A percentile compares a stretch with the other conserved stretches of the same genome.
Evolutionary conservation across 2,797 vertebrate species (phyloP).

Genomic region (Mergus octosetaceus): DNA sequence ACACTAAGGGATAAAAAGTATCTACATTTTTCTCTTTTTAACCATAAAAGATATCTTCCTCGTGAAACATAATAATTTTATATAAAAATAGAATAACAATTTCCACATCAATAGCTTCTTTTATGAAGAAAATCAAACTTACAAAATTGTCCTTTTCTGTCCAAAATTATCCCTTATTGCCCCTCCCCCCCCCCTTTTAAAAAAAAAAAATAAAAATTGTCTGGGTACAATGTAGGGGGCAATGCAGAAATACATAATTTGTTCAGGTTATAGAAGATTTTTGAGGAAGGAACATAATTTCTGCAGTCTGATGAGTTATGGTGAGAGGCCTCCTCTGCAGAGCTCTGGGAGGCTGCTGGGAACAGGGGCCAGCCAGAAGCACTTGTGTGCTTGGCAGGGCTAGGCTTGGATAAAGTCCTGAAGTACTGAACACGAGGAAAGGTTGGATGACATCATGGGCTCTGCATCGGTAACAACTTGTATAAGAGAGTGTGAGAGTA

Average conservation of each 20-base stretch:
- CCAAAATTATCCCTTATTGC: not conserved
- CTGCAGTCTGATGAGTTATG: not conserved
- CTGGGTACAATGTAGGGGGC: not conserved
- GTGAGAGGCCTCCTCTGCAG: not conserved
- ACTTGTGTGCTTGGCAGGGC: not conserved
- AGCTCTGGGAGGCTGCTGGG: not conserved
- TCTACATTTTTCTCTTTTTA: not conserved
- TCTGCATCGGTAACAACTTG: not conserved
- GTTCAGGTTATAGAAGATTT: not conserved
- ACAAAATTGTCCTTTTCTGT: not conserved
- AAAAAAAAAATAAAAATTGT: too few relatives aligned
- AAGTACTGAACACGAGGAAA: not conserved
- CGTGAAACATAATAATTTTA: not conserved
- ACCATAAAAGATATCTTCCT: not conserved
- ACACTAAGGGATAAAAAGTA: not conserved
- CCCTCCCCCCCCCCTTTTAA: not conserved
- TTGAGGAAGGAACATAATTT: not conserved
- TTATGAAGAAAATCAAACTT: not conserved
- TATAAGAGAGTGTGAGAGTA: rapidly evolving
- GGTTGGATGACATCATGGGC: not conserved
- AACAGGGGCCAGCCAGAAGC: rapidly evolving
- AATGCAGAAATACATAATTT: not conserved
- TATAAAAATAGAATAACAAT: not conserved
- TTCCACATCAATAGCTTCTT: not conserved
- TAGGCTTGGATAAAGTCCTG: not conserved